Conservation (phyloP, 1,140 invertebrate genomes). For the Cherax destructor region DNA sequence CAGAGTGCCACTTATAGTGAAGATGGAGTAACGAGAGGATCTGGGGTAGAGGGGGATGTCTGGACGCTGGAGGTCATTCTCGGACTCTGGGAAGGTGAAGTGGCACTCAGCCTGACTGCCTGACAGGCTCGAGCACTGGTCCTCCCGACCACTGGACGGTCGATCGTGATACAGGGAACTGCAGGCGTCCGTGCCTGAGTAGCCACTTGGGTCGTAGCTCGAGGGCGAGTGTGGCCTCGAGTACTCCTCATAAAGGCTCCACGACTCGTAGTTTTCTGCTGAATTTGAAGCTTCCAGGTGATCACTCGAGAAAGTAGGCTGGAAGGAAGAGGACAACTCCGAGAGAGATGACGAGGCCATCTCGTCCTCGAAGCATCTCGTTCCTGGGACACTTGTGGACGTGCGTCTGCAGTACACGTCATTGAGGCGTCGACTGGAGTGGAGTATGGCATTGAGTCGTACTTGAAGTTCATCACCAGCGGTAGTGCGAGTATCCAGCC, state of each 20-base stretch:
- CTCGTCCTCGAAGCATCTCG: slow-evolving; percentile 8
- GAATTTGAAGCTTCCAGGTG: background rate
- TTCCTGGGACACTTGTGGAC: background rate
- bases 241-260: slow-evolving; percentile 13
- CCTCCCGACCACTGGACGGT: slow-evolving; percentile 8
- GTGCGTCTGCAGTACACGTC: background rate
- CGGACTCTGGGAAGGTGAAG: background rate
- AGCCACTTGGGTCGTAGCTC: background rate
- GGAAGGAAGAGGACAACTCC: background rate
- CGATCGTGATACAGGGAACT: background rate
- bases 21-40: slow-evolving; percentile 49
- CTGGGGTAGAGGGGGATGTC: slow-evolving; percentile 12
- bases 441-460: slow-evolving; percentile 49
- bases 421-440: slow-evolving; percentile 1
- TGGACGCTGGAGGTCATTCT: slow-evolving; percentile 1
- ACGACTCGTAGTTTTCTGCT: slow-evolving; percentile 15
- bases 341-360: background rate
- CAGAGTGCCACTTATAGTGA: slow-evolving; percentile 59
- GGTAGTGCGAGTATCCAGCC: background rate
- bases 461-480: slow-evolving; percentile 54
- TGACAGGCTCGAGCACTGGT: background rate
- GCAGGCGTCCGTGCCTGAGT: background rate
- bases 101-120: background rate
- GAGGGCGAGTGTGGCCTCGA: background rate
- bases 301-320: background rate